Conservation (phyloP, 1,140 invertebrate genomes). For the Oreohelix idahoensis region DNA sequence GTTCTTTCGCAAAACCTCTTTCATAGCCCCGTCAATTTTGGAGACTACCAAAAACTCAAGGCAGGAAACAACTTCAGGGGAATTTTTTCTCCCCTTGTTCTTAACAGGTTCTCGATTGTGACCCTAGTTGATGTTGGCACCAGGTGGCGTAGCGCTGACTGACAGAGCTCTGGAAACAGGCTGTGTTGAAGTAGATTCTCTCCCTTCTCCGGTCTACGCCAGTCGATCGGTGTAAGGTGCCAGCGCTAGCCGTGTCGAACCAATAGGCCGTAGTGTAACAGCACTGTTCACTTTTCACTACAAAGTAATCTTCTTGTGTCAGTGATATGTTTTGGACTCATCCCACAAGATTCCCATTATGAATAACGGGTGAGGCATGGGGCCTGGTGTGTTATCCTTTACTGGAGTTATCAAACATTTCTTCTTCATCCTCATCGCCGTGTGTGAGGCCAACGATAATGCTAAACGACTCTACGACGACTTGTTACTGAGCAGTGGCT, state of each 20-base stretch:
- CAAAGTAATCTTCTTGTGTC: not conserved
- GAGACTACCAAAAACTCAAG: too few species aligned
- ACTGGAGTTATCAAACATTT: slow-evolving; percentile 22
- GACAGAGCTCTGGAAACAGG: not conserved
- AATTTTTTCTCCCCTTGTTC: not conserved
- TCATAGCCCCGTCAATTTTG: too few species aligned
- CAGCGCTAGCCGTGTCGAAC: not conserved
- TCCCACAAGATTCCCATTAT: not conserved
- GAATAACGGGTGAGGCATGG: slow-evolving; percentile 21
- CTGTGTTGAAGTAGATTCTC: slow-evolving; percentile 26
- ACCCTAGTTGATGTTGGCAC: not conserved
- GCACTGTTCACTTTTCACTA: not conserved
- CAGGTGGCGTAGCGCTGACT: not conserved
- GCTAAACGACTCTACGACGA: slow-evolving; percentile 79
- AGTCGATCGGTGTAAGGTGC: not conserved
- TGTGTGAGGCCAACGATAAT: slow-evolving; percentile 62
- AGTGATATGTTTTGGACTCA: not conserved
- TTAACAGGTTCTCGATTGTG: not conserved
- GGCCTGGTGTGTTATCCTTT: not conserved
- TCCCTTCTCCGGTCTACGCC: slow-evolving; percentile 26
- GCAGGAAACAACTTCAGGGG: too few species aligned
- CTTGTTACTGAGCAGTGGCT: slow-evolving; percentile 86
- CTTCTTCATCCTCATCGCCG: slow-evolving; percentile 26
- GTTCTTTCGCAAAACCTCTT: too few species aligned
- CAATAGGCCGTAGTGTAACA: not conserved